A percentile compares a stretch with the other conserved stretches of the same genome.
phyloP scores from a whole-genome alignment of 1,140 invertebrate species.

The Orius laevigatus region DNA sequence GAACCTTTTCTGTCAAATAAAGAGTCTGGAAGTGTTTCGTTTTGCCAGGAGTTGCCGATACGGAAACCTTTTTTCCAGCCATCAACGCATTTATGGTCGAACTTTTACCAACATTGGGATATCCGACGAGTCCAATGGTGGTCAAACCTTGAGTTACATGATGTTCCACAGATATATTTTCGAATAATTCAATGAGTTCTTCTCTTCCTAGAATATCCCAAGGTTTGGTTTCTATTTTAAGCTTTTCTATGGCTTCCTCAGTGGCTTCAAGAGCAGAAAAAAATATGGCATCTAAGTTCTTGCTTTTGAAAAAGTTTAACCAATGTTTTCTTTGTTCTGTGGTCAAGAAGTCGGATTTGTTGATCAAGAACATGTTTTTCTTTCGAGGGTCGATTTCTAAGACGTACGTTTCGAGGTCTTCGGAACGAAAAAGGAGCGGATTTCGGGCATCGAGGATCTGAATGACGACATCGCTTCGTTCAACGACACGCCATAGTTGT shows the following conservation, averaged over 20 bases:
- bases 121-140: constrained; percentile 88
- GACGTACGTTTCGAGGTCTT: constrained; percentile 89
- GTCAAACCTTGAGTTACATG: constrained; percentile 40
- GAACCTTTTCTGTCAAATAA: constrained; percentile 53
- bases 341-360: constrained; percentile 92
- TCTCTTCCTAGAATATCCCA: constrained; percentile 37
- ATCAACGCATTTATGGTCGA: constrained; percentile 93
- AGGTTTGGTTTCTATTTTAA: constrained; percentile 25
- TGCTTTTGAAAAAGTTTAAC: constrained; percentile 24
- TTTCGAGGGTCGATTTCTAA: constrained; percentile 65
- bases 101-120: constrained; percentile 99
- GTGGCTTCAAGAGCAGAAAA: constrained; percentile 58
- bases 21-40: constrained; percentile 79
- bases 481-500: constrained; percentile 94
- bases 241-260: constrained; percentile 34
- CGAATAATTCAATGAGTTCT: constrained; percentile 49
- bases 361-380: constrained; percentile 72
- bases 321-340: constrained; percentile 64
- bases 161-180: constrained; percentile 18
- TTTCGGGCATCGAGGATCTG: constrained; percentile 96
- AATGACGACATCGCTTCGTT: constrained; percentile 83
- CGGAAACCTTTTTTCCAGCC: constrained; percentile 69
- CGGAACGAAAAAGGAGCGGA: constrained; percentile 83
- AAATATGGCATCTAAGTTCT: constrained; percentile 53
- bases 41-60: constrained; percentile 59